Conservation (phyloP, 2,888 invertebrate genomes). For the Cosmopolites sordidus region DNA sequence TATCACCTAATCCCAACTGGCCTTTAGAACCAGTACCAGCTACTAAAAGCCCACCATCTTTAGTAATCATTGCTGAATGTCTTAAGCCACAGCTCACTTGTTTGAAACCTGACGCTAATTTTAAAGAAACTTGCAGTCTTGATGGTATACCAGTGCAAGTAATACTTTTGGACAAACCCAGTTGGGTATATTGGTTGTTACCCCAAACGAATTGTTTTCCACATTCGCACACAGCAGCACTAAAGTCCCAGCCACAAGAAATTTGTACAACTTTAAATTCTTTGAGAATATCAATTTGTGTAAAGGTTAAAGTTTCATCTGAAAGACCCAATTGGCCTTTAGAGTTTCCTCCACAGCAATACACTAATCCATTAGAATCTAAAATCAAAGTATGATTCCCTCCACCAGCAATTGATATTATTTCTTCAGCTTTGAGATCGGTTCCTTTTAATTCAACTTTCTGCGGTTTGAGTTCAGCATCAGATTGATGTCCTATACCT, state of each 20-base stretch:
- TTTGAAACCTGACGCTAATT: conserved; percentile 52
- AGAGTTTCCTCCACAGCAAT: conserved; percentile 74
- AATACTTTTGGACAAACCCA: conserved; percentile 57
- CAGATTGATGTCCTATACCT: conserved; percentile 63
- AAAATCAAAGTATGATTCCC: conserved; percentile 73
- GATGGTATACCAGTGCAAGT: conserved; percentile 48
- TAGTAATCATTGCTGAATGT: conserved; percentile 62
- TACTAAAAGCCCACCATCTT: conserved; percentile 58
- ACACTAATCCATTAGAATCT: conserved; percentile 63
- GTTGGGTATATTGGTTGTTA: conserved; percentile 72
- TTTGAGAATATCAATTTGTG: conserved; percentile 59
- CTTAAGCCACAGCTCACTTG: conserved; percentile 64
- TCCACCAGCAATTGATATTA: conserved; percentile 67
- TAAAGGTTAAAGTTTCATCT: conserved; percentile 53
- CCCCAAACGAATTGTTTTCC: conserved; percentile 77
- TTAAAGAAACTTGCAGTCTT: conserved; percentile 46
- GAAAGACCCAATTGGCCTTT: conserved; percentile 66
- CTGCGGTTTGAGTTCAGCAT: conserved; percentile 61
- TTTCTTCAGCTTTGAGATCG: conserved; percentile 47
- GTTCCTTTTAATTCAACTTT: conserved; percentile 41
- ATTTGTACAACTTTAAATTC: conserved; percentile 57
- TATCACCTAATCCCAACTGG: conserved; percentile 59
- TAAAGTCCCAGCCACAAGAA: conserved; percentile 79
- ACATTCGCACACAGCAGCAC: conserved; percentile 66
- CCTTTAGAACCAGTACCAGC: conserved; percentile 66